Percentiles rank a stretch among this genome's conserved stretches.
Evolutionary conservation across 2,888 invertebrate species (phyloP).

Genomic region (Microdon myrmicae): DNA sequence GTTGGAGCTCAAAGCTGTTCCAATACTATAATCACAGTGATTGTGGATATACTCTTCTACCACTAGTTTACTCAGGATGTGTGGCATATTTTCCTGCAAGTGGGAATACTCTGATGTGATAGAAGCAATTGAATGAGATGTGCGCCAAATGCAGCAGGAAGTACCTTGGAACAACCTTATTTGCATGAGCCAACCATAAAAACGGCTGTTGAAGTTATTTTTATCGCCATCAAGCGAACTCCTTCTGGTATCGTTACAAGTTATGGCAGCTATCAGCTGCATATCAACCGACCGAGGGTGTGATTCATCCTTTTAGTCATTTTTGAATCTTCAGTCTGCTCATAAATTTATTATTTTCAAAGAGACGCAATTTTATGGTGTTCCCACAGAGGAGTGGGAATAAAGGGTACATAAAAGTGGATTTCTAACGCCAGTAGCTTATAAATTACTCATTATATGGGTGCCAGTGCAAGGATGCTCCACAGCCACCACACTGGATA

Average conservation of each 20-base stretch:
- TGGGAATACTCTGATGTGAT: slow-evolving; percentile 1
- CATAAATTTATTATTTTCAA: slow-evolving; percentile 30
- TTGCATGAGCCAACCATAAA: slow-evolving; percentile 41
- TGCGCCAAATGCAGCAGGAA: slow-evolving; percentile 40
- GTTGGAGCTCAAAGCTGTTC: too few relatives aligned
- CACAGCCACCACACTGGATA: too few relatives aligned
- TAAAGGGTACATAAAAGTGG: slow-evolving; percentile 16
- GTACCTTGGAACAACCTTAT: slow-evolving; percentile 33
- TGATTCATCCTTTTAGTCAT: too few relatives aligned
- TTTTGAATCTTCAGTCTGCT: slow-evolving; percentile 6
- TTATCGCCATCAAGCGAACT: slow-evolving; percentile 27
- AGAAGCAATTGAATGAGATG: slow-evolving; percentile 41
- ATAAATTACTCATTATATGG: slow-evolving; percentile 5
- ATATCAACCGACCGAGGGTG: too few relatives aligned
- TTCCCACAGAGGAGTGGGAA: too few relatives aligned
- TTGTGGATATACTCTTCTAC: slow-evolving; percentile 17
- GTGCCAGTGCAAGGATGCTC: too few relatives aligned
- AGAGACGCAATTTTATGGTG: slow-evolving; percentile 9
- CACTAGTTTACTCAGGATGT: slow-evolving; percentile 11
- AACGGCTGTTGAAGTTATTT: slow-evolving; percentile 34
- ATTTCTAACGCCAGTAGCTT: slow-evolving; percentile 4
- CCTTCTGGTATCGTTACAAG: slow-evolving; percentile 15
- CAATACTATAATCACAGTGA: slow-evolving; percentile 32
- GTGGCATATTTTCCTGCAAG: slow-evolving; percentile 5
- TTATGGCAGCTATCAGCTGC: background rate